A percentile compares a stretch with the other conserved stretches of the same genome.
phyloP scores from a whole-genome alignment of 1,140 invertebrate species.

The Globodera ellingtonae region DNA sequence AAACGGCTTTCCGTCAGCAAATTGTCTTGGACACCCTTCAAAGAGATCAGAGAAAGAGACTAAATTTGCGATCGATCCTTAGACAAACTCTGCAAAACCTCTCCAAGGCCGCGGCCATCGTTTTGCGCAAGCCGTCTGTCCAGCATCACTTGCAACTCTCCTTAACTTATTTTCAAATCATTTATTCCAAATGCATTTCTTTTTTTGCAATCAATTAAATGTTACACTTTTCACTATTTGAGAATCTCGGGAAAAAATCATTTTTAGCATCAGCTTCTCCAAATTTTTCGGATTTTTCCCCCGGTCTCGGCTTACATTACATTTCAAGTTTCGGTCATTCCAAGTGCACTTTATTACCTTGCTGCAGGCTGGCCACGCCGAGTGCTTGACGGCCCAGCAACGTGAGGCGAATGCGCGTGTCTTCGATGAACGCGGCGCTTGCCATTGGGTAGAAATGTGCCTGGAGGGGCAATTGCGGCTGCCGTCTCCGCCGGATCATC shows the following conservation, averaged over 20 bases:
- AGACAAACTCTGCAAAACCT: constrained; percentile 70
- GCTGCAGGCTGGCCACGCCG: constrained; percentile 77
- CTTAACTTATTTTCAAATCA: constrained; percentile 17
- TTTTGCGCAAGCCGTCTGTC: constrained; percentile 89
- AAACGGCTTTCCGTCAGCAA: constrained; percentile 77
- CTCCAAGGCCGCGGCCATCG: constrained; percentile 88
- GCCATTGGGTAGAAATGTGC: constrained; percentile 94
- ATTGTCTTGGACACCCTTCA: constrained; percentile 83
- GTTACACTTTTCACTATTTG: too few species aligned
- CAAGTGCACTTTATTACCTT: constrained; percentile 47
- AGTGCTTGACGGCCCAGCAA: constrained; percentile 82
- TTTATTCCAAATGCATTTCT: too few species aligned
- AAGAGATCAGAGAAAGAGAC: constrained; percentile 19
- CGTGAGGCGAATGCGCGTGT: constrained; percentile 75
- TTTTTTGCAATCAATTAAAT: too few species aligned
- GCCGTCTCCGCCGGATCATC: constrained; percentile 81
- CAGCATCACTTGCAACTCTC: constrained; percentile 76
- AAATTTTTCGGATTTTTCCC: too few species aligned
- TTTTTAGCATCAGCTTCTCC: too few species aligned
- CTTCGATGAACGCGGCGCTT: constrained; percentile 82
- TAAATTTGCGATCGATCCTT: too few species aligned
- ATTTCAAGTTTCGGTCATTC: too few species aligned
- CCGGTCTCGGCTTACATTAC: too few species aligned
- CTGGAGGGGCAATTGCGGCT: constrained; percentile 86
- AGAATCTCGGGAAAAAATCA: too few species aligned